These are phyloP conservation scores for Echinarachnius parma DNA, from an alignment of 53 echinoderm and acorn worm species.

Conservation along the genomic window DNA sequence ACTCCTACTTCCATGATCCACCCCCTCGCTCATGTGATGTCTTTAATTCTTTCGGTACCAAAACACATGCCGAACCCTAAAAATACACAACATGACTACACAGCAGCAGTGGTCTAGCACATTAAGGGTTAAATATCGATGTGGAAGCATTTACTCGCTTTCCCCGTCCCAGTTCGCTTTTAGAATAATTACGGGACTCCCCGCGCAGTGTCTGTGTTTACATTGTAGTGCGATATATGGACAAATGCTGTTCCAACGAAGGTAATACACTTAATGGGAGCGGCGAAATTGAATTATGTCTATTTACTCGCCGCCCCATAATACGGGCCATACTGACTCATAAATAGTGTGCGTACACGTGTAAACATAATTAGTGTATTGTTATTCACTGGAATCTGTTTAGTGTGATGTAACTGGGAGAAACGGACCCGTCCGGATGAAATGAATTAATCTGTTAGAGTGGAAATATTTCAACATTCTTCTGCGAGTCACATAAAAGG, in stretches of 20 bases:
- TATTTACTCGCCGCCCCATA: constrained; percentile 35
- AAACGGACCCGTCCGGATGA: no score
- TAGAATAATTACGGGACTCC: no score
- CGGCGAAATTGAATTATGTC: constrained; percentile 46
- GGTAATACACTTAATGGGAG: constrained; percentile 39
- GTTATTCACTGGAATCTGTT: constrained; percentile 32
- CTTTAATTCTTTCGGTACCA: no score
- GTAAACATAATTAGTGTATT: constrained; percentile 42
- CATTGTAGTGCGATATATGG: constrained; percentile 39
- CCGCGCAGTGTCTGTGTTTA: constrained; percentile 32
- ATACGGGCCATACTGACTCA: constrained; percentile 33
- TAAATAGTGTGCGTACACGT: constrained; percentile 46
- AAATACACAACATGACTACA: neutral
- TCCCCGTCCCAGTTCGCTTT: no score
- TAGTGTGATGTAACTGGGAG: no score
- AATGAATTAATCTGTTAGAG: constrained; percentile 7
- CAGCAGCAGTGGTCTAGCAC: neutral
- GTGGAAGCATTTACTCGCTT: constrained; percentile 5
- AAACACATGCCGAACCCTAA: no score
- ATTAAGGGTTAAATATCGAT: neutral
- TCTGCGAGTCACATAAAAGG: neutral
- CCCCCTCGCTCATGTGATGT: neutral
- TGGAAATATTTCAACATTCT: constrained; percentile 7
- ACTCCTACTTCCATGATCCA: no score
- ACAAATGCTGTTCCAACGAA: constrained; percentile 4